Evolutionary conservation across 2,888 invertebrate genomes (phyloP), one percentile per base, ranked within the genome.

Genomic region (Ditylenchus weischeri): DNA sequence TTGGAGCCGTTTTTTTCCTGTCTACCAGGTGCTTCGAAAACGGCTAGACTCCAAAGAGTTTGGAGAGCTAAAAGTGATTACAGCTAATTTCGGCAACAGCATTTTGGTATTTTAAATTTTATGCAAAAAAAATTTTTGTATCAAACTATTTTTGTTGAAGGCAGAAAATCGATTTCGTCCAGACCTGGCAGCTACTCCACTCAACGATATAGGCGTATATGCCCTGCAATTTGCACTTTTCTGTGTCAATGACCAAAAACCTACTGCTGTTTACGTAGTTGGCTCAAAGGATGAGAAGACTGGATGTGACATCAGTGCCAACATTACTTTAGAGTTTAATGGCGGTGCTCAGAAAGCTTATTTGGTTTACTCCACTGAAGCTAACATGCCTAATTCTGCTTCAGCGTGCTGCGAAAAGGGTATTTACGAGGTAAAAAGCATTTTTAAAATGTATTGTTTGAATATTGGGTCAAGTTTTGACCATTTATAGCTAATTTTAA

Each of bases 1-100:
- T 54, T 73, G 73, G 73, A 69, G 63, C 36, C 58, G 70, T 21
- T 72, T 71, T 48, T 73, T 73, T 54, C 73, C 73, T 23, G 65
- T 57, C 18, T 73, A 66, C 47, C 38, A 63, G 36, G 38, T 38
- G 8, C 35, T 68, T n/a, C 49, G 60, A 6, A 15, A 70, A 23
- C 18, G 50, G 8, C 43, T 68, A 21, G 36, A 48, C 15, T 21
- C 35, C 11, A 64, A 54, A 23, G 50, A 54, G 21, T 50, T 68
- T 35, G 68, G 68, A 38, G 29, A 21, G 0, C 58, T 57, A 19
- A 51, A 47, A 36, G 38, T 69, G 18, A 67, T 63, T 8, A 23
- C 23, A 18, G 63, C 57, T 19, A 35, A 64, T 58, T 64, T 58
- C 36, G 54, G 54, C 2, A 35, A 63, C 23, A 57, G 43, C 49